Base-by-base conservation (phyloP, 1,140 invertebrate species). In the Piezodorus guildinii region DNA sequence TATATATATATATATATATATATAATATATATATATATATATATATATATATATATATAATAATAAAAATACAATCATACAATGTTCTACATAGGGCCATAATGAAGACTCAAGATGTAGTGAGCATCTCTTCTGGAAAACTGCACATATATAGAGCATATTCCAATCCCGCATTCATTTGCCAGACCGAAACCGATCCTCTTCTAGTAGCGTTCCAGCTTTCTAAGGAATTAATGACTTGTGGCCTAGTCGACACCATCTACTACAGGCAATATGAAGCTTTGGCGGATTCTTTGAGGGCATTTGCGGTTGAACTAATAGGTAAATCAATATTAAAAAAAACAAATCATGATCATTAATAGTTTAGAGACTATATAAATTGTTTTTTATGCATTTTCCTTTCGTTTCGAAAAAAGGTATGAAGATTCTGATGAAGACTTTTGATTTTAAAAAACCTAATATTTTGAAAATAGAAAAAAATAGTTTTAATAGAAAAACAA, bases 121-220 rank as follows among this genome's bases (percentile, higher is more conserved):
- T 82, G 8, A 73, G 75, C 12, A 68, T 74, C 2, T 77, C 80
- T 62, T 79, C 73, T 39, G 70, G 75, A 16, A 73, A 82, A 15
- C 68, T 85, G 8, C 79, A 80, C 51, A 68, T 79, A 0, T 86
- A 83, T 69, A 73, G 73, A 44, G 83, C 85, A 0, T 71, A 85
- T 16, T 75, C 79, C 1, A 85, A 83, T 69, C 85, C 85, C 0
- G 77, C 80, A 0, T 87, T 84, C 68, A 82, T 87, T 62, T 83
- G 82, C 30, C 78, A 85, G 64, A 80, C 79, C 0, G 78, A 79
- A 0, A 72, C 78, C 39, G 85, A 88, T 72, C 85, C 85, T 0
- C 81, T 87, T 49, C 73, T 85, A 12, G 76, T 77, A 17, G 80
- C 83, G 0, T 87, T 88, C 70, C 71, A 77, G 63, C 73, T 87